Evolutionary conservation across 2,888 invertebrate species (phyloP), one percentile per base, ranked within the genome.

Genomic region (Pyrochroa serraticornis): DNA sequence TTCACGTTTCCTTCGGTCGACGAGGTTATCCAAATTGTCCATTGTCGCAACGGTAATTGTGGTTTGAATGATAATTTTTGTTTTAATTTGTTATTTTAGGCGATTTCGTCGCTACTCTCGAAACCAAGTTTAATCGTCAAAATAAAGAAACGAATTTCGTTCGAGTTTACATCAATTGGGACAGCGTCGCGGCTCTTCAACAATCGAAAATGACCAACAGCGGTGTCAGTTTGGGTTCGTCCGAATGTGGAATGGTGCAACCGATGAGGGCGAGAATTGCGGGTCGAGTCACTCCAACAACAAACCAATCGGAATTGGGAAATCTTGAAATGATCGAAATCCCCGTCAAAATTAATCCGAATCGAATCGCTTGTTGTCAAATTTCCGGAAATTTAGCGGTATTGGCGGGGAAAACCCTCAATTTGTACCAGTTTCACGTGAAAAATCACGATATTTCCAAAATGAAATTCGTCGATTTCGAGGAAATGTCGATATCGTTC

Each of bases 131-230:
- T 60, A 79, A 81, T 68, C 70, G 81, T 9, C 77, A 81, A 65
- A 81, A 76, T 68, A 79, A 72, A 22, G 77, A 77, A 52, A 76
- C 73, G 63, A 83, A 77, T 75, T 88, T 87, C 66, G 84, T 86
- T n/a, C 81, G 91, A 53, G 84, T 90, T 14, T 92, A 92, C 73
- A 85, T 90, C 2, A 89, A 91, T 72, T 91, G 91, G 87, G 86
- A 88, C 72, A 80, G 82, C 50, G 80, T 82, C 32, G 83, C 78
- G 3, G 74, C 80, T 0, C 65, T 79, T 56, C 79, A 80, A 63
- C 80, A 80, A 55, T 79, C 79, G 0, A 80, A 80, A 70, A 79
- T 79, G 80, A 80, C 77, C 3, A 75, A 68, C 45, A 76, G 77
- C 57, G 69, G 82, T 68, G 66, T 76, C 12, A 76, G 78, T 66